Base-by-base conservation (phyloP, 2,888 invertebrate genomes). In the Tinea pellionella region DNA sequence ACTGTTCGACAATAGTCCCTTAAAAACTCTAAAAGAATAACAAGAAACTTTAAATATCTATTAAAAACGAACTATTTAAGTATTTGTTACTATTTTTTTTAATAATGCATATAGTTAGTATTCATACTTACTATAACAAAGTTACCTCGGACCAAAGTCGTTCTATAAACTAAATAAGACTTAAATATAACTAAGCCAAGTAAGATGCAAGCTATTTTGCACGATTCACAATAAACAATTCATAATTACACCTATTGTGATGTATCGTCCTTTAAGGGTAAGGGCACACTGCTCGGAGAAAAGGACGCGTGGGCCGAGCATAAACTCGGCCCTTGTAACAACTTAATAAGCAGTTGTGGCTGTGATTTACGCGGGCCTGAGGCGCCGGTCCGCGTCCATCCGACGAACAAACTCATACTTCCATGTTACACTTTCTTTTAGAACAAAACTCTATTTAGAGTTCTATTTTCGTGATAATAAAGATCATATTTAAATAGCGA, bases 321-420 rank as follows among this genome's bases (percentile, higher is more conserved):
- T 16, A 72, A 74, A 77, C 77, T 78, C 76, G 81, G 77, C 80
- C 75, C 77, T 70, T 78, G 68, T 78, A 84, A 87, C 87, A 83
- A 84, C 87, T 82, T 87, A 87, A 87, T 87, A 87, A 84, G 86
- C 76, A 77, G 84, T 78, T 84, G 77, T 66, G 72, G 68, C 13
- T 12, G 79, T 85, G 86, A 87, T 87, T 85, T 85, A 87, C 86
- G 80, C 76, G 68, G 68, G 81, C 87, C 76, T 71, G 78, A 78
- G 84, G 86, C 85, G 84, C 85, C 86, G 81, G 15, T 12, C 13
- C 32, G 57, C 2, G 15, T 12, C 32, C 57, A 24, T 47, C 47
- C 47, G n/a, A 37, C 37, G n/a, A 6, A 2, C 37, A 37, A 37
- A 37, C 37, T 24, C 24, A 24, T 24, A 24, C 24, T 24, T 24